Percentiles rank a stretch among this genome's conserved stretches.
These are phyloP conservation scores for Sparus aurata DNA, from an alignment of 2,797 vertebrate species.

Conservation along the genomic window DNA sequence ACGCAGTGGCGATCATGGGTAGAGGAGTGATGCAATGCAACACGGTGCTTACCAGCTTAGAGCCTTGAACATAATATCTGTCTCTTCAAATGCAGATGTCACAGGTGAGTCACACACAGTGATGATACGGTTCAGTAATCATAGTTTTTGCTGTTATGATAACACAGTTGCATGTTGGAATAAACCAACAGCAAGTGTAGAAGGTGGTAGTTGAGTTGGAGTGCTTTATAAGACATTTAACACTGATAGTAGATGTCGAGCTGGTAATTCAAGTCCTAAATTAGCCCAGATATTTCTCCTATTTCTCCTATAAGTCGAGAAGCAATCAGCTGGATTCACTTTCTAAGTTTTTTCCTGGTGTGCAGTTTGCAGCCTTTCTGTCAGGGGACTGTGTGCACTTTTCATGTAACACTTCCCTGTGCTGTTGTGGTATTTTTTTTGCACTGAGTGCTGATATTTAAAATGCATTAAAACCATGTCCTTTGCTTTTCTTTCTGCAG, in stretches of 20 bases:
- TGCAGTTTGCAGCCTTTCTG: background rate
- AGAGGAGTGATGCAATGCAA: slow-evolving; percentile 12
- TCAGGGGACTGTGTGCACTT: background rate
- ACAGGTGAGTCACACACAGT: slow-evolving; percentile 29
- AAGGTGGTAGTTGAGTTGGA: slow-evolving; percentile 4
- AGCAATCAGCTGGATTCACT: background rate
- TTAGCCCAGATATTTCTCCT: background rate
- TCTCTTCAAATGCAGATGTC: slow-evolving; percentile 1
- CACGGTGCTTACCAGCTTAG: slow-evolving; percentile 2
- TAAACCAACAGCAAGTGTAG: background rate
- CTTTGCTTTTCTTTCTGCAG: slow-evolving; percentile 70
- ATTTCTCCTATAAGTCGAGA: background rate
- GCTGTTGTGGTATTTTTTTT: background rate
- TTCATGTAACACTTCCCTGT: background rate
- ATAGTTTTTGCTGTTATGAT: slow-evolving; percentile 33
- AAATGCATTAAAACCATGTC: background rate
- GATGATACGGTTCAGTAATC: slow-evolving; percentile 43
- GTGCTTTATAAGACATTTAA: background rate
- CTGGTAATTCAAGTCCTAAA: background rate
- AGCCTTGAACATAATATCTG: slow-evolving; percentile 7
- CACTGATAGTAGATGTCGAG: slow-evolving; percentile 10
- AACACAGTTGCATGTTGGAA: slow-evolving; percentile 11
- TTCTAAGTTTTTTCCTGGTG: slow-evolving; percentile 7
- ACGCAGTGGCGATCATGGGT: background rate
- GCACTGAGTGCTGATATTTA: background rate